A percentile compares a stretch with the other conserved stretches of the same genome.
Evolutionary conservation across 2,113 vertebrate genomes (phyloP).

Genomic region (Anser brachyrhynchus): DNA sequence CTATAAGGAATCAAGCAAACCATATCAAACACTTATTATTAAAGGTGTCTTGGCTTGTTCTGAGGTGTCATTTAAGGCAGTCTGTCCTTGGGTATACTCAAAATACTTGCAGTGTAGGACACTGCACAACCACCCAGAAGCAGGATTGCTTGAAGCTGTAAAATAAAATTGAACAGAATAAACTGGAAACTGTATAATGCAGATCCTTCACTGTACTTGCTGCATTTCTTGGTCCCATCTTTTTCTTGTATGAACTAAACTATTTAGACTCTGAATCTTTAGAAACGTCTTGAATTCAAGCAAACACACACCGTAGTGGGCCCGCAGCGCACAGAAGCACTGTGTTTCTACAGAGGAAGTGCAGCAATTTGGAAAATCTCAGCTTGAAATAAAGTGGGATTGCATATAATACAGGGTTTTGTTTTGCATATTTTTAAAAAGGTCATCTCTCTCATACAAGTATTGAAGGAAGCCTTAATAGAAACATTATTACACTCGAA

Average conservation of each 20-base stretch:
- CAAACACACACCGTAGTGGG: background rate
- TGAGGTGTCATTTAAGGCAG: background rate
- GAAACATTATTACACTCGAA: background rate
- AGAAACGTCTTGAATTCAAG: background rate
- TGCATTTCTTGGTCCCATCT: background rate
- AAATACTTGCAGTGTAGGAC: background rate
- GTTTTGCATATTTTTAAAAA: background rate
- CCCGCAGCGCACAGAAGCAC: background rate
- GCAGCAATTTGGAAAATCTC: background rate
- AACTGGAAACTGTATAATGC: background rate
- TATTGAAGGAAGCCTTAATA: background rate
- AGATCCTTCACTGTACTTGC: background rate
- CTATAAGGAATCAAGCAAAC: background rate
- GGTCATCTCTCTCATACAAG: background rate
- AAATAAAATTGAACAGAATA: background rate
- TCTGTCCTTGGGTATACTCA: slow-evolving; percentile 15
- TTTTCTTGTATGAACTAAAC: background rate
- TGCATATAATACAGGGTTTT: background rate
- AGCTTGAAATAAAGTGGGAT: background rate
- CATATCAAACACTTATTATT: background rate
- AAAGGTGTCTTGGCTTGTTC: background rate
- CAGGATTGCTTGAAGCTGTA: background rate
- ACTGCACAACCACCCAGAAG: background rate
- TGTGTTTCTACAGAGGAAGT: background rate
- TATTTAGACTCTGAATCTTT: background rate